A percentile compares a stretch with the other conserved stretches of the same genome.
Evolutionary conservation across 1,140 invertebrate species (phyloP).

Genomic region (Hylyphantes graminicola): DNA sequence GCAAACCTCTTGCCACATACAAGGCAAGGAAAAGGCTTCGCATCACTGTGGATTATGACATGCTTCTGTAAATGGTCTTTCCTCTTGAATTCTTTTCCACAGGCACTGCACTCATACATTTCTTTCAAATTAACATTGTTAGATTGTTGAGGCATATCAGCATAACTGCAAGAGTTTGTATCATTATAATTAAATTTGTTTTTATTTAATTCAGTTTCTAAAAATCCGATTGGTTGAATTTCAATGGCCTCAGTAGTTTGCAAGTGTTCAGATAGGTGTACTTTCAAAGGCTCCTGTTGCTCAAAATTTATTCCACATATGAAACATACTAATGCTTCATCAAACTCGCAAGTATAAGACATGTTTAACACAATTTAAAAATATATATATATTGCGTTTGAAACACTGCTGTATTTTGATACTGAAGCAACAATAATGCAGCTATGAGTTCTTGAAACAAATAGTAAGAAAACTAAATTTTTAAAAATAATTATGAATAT

Average conservation of each 20-base stretch:
- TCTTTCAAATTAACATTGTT: slow-evolving; percentile 22
- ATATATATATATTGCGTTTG: too few species aligned
- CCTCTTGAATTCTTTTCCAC: slow-evolving; percentile 78
- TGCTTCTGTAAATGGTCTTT: slow-evolving; percentile 80
- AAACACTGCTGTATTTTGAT: too few species aligned
- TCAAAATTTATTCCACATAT: slow-evolving; percentile 14
- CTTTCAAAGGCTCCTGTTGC: slow-evolving; percentile 1
- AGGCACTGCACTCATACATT: slow-evolving; percentile 31
- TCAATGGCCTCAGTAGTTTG: neutral
- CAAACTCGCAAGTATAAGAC: neutral
- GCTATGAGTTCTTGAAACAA: too few species aligned
- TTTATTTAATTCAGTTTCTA: too few species aligned
- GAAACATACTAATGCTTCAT: neutral
- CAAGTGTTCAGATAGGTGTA: slow-evolving; percentile 1
- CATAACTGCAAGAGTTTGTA: too few species aligned
- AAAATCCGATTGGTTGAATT: too few species aligned
- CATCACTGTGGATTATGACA: neutral
- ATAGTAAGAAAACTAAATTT: too few species aligned
- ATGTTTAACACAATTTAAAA: neutral
- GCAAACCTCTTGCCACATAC: slow-evolving; percentile 88
- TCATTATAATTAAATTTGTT: too few species aligned
- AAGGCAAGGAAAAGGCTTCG: slow-evolving; percentile 66
- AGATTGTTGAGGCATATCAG: neutral
- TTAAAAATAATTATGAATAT: too few species aligned
- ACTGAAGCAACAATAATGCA: too few species aligned